phyloP scores from a whole-genome alignment of 1,140 invertebrate species.

The Saccostrea echinata region DNA sequence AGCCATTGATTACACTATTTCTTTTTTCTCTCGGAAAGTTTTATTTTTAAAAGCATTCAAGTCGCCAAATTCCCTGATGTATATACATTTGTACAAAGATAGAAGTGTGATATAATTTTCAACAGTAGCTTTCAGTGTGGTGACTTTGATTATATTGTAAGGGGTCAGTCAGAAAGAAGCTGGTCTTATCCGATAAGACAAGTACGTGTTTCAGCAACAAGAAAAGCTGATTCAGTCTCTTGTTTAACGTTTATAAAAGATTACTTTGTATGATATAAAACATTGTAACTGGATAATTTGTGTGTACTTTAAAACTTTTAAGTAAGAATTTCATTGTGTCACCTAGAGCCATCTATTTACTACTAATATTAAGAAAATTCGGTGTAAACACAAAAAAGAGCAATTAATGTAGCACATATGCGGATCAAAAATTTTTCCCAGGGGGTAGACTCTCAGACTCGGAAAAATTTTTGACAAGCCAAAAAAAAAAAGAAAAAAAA shows the following conservation, averaged over 20 bases:
- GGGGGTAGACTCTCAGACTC: too few species aligned
- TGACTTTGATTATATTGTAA: neutral
- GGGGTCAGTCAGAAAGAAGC: neutral
- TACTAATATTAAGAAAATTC: too few species aligned
- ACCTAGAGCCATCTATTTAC: too few species aligned
- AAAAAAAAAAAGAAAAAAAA: too few species aligned
- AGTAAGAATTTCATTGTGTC: neutral
- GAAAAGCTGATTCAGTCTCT: neutral
- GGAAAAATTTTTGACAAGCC: too few species aligned
- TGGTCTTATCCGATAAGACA: neutral
- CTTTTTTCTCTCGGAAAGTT: neutral
- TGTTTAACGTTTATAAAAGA: neutral
- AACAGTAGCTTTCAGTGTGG: neutral
- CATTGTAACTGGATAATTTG: neutral
- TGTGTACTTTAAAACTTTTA: neutral
- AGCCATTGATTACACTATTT: neutral
- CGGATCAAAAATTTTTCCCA: too few species aligned
- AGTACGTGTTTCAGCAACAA: neutral
- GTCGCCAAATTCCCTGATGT: neutral
- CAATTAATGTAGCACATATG: too few species aligned
- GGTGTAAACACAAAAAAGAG: too few species aligned
- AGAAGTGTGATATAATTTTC: neutral
- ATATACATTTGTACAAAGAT: too few species aligned
- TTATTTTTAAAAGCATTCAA: neutral
- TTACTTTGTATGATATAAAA: neutral